A percentile compares a stretch with the other conserved stretches of the same genome.
Conservation (phyloP, 2,113 vertebrate genomes). For the Parotia lawesii region DNA sequence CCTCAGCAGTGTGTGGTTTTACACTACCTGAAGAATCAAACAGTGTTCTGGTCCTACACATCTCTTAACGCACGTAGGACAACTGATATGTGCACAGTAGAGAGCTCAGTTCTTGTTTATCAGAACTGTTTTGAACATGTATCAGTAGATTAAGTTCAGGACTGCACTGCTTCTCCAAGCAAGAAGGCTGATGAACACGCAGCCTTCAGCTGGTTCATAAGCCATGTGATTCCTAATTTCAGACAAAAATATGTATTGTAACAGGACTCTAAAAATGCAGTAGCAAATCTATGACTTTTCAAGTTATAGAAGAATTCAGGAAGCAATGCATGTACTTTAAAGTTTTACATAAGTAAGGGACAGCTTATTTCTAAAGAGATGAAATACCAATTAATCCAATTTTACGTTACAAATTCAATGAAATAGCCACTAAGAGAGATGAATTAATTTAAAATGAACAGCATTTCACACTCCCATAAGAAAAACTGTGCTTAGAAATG, state of each 20-base stretch:
- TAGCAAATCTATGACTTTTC: background rate
- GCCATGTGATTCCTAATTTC: background rate
- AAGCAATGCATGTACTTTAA: background rate
- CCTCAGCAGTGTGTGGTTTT: background rate
- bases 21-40: background rate
- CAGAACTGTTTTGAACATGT: background rate
- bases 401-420: background rate
- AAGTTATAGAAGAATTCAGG: background rate
- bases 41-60: background rate
- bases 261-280: background rate
- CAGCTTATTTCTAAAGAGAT: background rate
- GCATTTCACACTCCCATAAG: background rate
- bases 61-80: background rate
- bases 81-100: accelerated
- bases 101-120: background rate
- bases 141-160: background rate
- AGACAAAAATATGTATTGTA: background rate
- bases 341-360: background rate
- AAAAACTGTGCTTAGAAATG: background rate
- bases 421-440: background rate
- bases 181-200: background rate
- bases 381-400: background rate
- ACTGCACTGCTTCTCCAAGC: background rate
- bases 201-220: background rate
- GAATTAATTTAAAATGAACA: background rate